phyloP scores from a whole-genome alignment of 2,113 vertebrate genomes.

The Thinocorus orbignyianus region DNA sequence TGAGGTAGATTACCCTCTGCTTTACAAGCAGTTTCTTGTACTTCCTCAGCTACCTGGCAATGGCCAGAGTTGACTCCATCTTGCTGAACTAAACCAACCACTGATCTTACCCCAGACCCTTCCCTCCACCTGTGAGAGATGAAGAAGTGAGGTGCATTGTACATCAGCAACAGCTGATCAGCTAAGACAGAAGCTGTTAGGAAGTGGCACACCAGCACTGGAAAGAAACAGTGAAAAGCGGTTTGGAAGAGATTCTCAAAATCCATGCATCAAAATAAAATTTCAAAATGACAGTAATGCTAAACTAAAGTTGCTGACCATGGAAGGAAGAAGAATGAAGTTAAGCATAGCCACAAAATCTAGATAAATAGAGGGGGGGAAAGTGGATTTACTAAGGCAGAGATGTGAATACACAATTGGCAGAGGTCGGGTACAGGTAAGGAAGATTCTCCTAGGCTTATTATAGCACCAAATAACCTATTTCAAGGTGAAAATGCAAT shows the following conservation, averaged over 20 bases:
- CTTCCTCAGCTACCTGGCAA: background rate
- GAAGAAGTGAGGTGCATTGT: background rate
- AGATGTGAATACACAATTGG: background rate
- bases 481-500: background rate
- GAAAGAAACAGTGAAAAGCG: background rate
- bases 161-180: background rate
- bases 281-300: background rate
- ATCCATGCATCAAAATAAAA: background rate
- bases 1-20: background rate
- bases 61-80: background rate
- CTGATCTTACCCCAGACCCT: background rate
- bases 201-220: background rate
- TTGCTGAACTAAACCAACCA: background rate
- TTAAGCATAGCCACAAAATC: background rate
- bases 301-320: background rate
- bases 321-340: background rate
- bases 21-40: background rate
- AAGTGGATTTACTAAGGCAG: background rate
- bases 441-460: background rate
- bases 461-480: background rate
- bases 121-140: background rate
- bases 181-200: background rate
- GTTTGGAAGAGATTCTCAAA: background rate
- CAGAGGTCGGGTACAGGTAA: background rate
- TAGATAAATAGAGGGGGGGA: background rate